phyloP scores from a whole-genome alignment of 2,888 invertebrate species.

The Zhuqinia jingwanae region DNA sequence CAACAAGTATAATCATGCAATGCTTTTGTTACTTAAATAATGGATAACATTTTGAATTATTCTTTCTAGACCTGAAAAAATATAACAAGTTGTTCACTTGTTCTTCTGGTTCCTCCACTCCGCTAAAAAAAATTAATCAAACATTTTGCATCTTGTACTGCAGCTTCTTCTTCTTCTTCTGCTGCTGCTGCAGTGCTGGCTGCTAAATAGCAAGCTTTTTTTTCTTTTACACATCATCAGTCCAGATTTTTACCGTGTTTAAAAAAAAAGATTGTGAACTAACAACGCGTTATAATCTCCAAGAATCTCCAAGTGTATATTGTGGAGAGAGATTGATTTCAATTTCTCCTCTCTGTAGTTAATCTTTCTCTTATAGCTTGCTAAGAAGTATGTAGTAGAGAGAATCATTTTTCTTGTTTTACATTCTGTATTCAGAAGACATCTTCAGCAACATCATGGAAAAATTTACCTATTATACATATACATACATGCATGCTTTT shows the following conservation, averaged over 20 bases:
- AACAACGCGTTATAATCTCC: slow-evolving; percentile 42
- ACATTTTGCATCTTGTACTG: slow-evolving; percentile 47
- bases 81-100: slow-evolving; percentile 64
- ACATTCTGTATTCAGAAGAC: slow-evolving; percentile 39
- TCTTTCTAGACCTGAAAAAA: slow-evolving; percentile 59
- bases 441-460: slow-evolving; percentile 30
- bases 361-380: slow-evolving; percentile 37
- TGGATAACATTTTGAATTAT: slow-evolving; percentile 50
- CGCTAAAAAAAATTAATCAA: neutral
- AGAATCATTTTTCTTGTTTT: slow-evolving; percentile 9
- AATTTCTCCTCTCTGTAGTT: slow-evolving; percentile 22
- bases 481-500: no score
- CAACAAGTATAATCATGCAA: no score
- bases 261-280: no score
- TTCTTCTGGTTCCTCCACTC: slow-evolving; percentile 46
- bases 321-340: slow-evolving; percentile 31
- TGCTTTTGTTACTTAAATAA: neutral
- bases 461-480: no score
- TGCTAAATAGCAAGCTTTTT: no score
- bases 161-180: no score
- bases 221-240: no score
- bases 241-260: slow-evolving; percentile 16
- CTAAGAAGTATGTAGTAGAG: no score
- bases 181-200: neutral
- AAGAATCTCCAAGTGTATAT: slow-evolving; percentile 38